Evolutionary conservation across 2,888 invertebrate genomes (phyloP).

Genomic region (Xestoiulus laeticollis): DNA sequence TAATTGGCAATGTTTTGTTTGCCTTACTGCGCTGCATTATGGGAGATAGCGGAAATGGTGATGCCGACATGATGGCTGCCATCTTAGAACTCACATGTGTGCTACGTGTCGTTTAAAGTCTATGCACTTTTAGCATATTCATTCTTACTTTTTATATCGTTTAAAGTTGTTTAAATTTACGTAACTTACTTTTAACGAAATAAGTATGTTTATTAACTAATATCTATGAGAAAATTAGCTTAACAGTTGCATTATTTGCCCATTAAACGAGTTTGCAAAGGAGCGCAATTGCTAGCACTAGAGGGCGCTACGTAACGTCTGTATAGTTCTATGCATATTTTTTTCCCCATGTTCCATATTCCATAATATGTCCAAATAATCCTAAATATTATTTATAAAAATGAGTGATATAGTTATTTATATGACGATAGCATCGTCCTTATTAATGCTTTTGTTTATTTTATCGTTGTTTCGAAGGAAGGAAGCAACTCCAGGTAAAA

Average conservation of each 20-base stretch:
- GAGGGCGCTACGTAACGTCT: not conserved
- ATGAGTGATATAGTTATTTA: constrained; percentile 50
- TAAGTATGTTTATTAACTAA: too few relatives aligned
- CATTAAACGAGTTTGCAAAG: too few relatives aligned
- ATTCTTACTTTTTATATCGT: too few relatives aligned
- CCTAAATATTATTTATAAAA: not conserved
- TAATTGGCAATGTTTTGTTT: not conserved
- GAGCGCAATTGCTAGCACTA: not conserved
- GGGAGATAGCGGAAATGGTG: not conserved
- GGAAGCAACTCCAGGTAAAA: not conserved
- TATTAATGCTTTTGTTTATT: constrained; percentile 47
- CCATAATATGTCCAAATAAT: not conserved
- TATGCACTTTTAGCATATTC: too few relatives aligned
- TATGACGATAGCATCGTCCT: constrained; percentile 40
- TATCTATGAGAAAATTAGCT: too few relatives aligned
- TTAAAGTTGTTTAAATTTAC: too few relatives aligned
- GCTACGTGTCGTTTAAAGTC: too few relatives aligned
- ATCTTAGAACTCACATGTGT: not conserved
- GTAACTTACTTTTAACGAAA: too few relatives aligned
- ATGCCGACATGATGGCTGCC: not conserved
- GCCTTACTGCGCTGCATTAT: not conserved
- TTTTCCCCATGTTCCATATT: not conserved
- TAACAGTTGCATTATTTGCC: too few relatives aligned
- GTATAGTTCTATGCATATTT: not conserved
- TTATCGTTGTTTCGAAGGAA: constrained; percentile 10